Base-by-base conservation (phyloP, 2,888 invertebrate species). In the Cosmia trapezina region DNA sequence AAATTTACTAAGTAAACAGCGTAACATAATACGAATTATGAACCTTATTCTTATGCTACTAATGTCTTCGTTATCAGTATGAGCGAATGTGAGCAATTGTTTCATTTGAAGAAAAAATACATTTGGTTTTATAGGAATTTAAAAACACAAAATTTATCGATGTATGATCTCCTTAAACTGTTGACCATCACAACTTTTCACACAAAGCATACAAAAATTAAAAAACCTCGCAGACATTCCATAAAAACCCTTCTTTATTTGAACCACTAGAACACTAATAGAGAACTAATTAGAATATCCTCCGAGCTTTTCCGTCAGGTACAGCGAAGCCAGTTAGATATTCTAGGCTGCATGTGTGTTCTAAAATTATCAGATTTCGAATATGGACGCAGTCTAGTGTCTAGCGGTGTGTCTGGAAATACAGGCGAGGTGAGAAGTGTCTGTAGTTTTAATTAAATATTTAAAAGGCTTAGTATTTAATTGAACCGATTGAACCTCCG, bases 301-400 rank as follows among this genome's bases (percentile, higher is more conserved):
- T 12, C 43, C 22, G 6, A 78, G 76, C 65, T 81, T 76, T 56
- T 17, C 78, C 61, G 62, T 33, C 51, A 41, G 28, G 37, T 47
- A 41, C 4, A 43, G 9, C 43, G 14, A n/a, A 53, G 51, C 2
- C 37, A 57, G 53, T 78, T 65, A 72, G 61, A 59, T 82, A 82
- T 80, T 80, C 83, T 49, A 68, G 63, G 7, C 68, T 11, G 62
- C 9, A 60, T 49, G 59, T 54, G 67, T 59, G 7, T 54, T 65
- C 83, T 82, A 80, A 69, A 82, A 78, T 78, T 80, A 80, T 82
- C 79, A 65, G 62, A 41, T 65, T 82, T 80, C 54, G 11, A 57
- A 61, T 80, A 54, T 45, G 54, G 49, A 82, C 37, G 19, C 51
- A 49, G 68, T 54, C 61, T 61, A 61, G 41, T 33, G 17, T 69